These are phyloP conservation scores for Meteorus cinctellus DNA, from an alignment of 2,888 invertebrate species.

Conservation along the genomic window DNA sequence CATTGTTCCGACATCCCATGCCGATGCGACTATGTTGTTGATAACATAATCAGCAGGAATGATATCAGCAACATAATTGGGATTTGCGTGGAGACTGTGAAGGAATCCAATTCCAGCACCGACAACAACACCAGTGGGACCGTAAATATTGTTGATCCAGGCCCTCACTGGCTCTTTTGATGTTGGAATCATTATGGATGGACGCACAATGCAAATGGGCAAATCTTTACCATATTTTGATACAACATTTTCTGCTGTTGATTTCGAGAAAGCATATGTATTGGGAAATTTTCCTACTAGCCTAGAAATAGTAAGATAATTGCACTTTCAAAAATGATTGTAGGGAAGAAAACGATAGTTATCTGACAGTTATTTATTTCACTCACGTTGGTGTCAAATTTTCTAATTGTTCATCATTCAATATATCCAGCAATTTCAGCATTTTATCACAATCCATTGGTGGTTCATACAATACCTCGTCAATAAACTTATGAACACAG, in stretches of 20 bases:
- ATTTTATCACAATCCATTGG: constrained; percentile 63
- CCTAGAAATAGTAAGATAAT: constrained; percentile 63
- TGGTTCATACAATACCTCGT: constrained; percentile 66
- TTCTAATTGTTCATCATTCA: constrained; percentile 63
- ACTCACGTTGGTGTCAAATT: constrained; percentile 63
- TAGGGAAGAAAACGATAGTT: too few species aligned
- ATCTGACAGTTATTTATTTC: too few species aligned
- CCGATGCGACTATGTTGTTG: constrained; percentile 77
- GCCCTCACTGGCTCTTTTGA: constrained; percentile 73
- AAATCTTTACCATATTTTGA: constrained; percentile 75
- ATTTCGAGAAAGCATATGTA: constrained; percentile 84
- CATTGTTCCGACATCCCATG: constrained; percentile 73
- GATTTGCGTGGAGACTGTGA: constrained; percentile 76
- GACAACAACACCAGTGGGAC: constrained; percentile 77
- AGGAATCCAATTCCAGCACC: constrained; percentile 78
- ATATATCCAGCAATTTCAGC: constrained; percentile 58
- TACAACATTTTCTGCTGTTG: constrained; percentile 80
- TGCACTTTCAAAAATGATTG: too few species aligned
- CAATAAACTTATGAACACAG: constrained; percentile 61
- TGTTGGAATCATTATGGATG: constrained; percentile 77
- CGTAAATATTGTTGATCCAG: constrained; percentile 84
- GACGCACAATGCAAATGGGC: constrained; percentile 81
- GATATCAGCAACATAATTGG: constrained; percentile 77
- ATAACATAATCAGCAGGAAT: constrained; percentile 82
- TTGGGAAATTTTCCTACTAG: constrained; percentile 79